A percentile compares a stretch with the other conserved stretches of the same genome.
phyloP scores from a whole-genome alignment of 2,113 vertebrate species.

The Phalacrocorax pelagicus region DNA sequence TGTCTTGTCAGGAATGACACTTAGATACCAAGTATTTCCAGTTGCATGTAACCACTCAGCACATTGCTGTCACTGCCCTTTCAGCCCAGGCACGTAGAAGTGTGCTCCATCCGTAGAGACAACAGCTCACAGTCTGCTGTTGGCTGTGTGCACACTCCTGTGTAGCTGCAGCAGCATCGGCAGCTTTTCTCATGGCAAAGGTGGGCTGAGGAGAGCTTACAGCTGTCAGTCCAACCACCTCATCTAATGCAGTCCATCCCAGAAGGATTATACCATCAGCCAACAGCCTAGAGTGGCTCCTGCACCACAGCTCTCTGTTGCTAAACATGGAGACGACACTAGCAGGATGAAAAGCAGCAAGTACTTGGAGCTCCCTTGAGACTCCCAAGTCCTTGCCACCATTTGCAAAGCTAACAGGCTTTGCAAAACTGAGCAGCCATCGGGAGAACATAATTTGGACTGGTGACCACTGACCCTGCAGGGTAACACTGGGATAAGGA shows the following conservation, averaged over 20 bases:
- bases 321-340: background rate
- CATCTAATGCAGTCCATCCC: background rate
- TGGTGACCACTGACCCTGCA: rapidly evolving
- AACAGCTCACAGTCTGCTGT: background rate
- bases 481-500: background rate
- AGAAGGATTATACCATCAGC: background rate
- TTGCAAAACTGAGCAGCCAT: background rate
- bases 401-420: background rate
- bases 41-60: background rate
- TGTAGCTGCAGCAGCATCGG: background rate
- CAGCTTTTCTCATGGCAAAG: background rate
- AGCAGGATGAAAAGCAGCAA: background rate
- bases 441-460: background rate
- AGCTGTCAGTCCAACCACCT: background rate
- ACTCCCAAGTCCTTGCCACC: background rate
- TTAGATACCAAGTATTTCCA: background rate
- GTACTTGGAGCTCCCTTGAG: background rate
- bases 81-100: background rate
- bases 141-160: background rate
- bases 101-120: background rate
- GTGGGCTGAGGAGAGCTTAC: background rate
- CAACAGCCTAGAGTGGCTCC: background rate
- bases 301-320: background rate
- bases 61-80: background rate
- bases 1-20: background rate